phyloP scores from a whole-genome alignment of 92 coral and sea anemone genomes.

The Epizoanthus stellaris region DNA sequence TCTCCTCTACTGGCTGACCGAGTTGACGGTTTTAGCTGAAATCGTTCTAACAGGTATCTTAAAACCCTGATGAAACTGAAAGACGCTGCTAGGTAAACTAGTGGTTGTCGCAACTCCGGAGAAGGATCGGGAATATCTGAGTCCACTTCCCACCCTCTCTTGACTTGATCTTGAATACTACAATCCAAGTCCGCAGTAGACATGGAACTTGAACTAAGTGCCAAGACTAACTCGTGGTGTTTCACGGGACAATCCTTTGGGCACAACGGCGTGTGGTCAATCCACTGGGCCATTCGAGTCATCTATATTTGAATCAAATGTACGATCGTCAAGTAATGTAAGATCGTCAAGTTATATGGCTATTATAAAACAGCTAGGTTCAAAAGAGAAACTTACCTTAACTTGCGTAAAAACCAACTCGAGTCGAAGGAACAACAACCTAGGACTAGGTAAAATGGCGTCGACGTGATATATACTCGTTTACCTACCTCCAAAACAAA shows the following conservation, averaged over 20 bases:
- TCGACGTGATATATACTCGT: slow-evolving; percentile 23
- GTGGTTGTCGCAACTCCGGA: slow-evolving; percentile 28
- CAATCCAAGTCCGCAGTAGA: slow-evolving; percentile 43
- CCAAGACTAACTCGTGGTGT: slow-evolving; percentile 42
- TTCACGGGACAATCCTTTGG: slow-evolving; percentile 36
- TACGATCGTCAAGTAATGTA: neutral
- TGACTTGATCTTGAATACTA: slow-evolving; percentile 41
- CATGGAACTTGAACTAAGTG: slow-evolving; percentile 42
- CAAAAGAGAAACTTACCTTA: slow-evolving; percentile 4
- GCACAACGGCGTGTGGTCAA: slow-evolving; percentile 45
- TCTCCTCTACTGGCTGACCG: slow-evolving; percentile 31
- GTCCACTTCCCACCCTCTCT: slow-evolving; percentile 45
- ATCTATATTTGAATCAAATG: neutral
- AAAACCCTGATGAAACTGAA: slow-evolving; percentile 42
- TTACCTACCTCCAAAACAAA: slow-evolving; percentile 37
- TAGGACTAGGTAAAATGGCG: slow-evolving; percentile 54
- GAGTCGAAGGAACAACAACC: slow-evolving; percentile 18
- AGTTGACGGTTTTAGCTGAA: slow-evolving; percentile 35
- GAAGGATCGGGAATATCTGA: slow-evolving; percentile 39
- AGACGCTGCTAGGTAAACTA: slow-evolving; percentile 37
- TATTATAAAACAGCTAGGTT: neutral
- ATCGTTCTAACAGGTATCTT: slow-evolving; percentile 38
- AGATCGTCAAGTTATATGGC: neutral
- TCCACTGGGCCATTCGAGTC: slow-evolving; percentile 43
- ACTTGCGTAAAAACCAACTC: neutral